These are phyloP conservation scores for Cyphomyrus plagiostoma DNA, from an alignment of 2,113 vertebrate species.

Conservation along the genomic window DNA sequence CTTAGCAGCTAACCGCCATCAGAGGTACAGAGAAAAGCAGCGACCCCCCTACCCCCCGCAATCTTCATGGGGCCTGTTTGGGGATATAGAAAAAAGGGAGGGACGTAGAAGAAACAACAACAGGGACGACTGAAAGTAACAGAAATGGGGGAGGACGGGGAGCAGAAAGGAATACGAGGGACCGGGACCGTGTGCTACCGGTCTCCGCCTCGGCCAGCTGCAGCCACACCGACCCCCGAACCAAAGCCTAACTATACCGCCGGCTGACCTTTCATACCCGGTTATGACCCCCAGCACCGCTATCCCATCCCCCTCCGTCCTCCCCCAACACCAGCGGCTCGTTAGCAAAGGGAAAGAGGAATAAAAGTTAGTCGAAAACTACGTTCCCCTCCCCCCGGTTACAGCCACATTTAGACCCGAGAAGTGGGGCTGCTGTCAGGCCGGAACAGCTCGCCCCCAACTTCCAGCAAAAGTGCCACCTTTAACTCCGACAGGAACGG, in stretches of 20 bases:
- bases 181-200: background rate
- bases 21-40: background rate
- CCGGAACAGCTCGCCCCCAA: background rate
- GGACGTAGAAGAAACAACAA: background rate
- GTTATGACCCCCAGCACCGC: constrained; percentile 10
- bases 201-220: background rate
- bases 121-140: background rate
- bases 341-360: background rate
- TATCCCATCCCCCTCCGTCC: background rate
- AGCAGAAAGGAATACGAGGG: background rate
- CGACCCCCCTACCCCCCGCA: background rate
- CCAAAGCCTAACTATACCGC: background rate
- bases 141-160: background rate
- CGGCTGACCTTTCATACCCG: constrained; percentile 15
- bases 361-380: background rate
- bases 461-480: background rate
- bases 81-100: background rate
- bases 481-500: background rate
- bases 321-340: background rate
- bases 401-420: background rate
- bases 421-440: background rate
- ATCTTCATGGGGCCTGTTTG: background rate
- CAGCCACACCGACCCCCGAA: background rate
- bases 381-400: background rate
- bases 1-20: background rate